These are phyloP conservation scores for Tenthredo mesomela DNA, from an alignment of 2,888 invertebrate species.

Conservation along the genomic window DNA sequence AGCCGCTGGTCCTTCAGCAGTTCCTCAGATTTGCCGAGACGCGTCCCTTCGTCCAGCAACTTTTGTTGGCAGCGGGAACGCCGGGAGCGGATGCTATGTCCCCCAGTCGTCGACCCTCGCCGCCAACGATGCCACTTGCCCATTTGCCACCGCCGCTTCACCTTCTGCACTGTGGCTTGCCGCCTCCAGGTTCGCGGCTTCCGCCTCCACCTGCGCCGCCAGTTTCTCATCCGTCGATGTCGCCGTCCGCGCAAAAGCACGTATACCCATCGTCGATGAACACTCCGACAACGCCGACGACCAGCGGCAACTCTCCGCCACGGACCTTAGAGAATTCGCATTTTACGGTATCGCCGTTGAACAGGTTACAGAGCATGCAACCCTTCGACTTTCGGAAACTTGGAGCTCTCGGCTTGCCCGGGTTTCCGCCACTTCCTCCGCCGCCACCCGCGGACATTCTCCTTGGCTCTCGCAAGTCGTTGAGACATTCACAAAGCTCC, in stretches of 20 bases:
- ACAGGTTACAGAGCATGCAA: conserved; percentile 96
- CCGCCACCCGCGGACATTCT: conserved; percentile 68
- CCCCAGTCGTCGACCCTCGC: conserved; percentile 85
- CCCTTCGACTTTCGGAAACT: conserved; percentile 95
- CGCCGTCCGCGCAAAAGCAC: conserved; percentile 71
- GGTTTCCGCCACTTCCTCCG: conserved; percentile 80
- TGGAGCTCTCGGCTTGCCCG: conserved; percentile 81
- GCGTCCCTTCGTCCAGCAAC: conserved; percentile 87
- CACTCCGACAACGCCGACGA: conserved; percentile 80
- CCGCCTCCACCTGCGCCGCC: conserved; percentile 75
- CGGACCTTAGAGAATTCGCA: conserved; percentile 65
- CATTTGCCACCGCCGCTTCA: conserved; percentile 76
- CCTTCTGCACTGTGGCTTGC: conserved; percentile 75
- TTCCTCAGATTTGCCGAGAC: conserved; percentile 95
- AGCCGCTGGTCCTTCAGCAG: conserved; percentile 94
- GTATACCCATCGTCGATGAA: conserved; percentile 76
- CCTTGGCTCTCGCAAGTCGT: conserved; percentile 66
- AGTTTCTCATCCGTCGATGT: conserved; percentile 65
- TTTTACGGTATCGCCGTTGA: conserved; percentile 87
- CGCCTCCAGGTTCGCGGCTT: conserved; percentile 77
- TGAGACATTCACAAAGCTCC: conserved; percentile 72
- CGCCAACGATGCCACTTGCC: conserved; percentile 79
- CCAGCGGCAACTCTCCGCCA: conserved; percentile 64
- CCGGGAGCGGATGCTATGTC: conserved; percentile 82
- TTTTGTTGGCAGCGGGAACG: conserved; percentile 81